Conservation (phyloP, 2,113 vertebrate genomes). For the Xenopus laevis region DNA sequence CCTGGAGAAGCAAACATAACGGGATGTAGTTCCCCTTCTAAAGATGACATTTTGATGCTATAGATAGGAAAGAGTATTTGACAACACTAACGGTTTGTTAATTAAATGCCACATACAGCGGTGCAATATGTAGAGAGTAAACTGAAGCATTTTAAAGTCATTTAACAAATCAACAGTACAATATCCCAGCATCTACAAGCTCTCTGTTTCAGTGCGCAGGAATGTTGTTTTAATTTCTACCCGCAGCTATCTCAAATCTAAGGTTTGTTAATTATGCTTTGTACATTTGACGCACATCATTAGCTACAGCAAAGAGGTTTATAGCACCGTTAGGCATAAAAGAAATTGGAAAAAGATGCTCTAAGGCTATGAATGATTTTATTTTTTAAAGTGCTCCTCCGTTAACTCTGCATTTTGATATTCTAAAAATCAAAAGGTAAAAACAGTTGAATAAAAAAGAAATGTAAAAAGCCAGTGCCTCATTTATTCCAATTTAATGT, state of each 20-base stretch:
- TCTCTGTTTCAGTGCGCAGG: not conserved
- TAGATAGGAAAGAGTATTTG: not conserved
- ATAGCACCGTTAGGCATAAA: not conserved
- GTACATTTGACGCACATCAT: conserved; percentile 13
- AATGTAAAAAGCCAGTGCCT: not conserved
- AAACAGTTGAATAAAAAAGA: not conserved
- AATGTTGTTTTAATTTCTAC: not conserved
- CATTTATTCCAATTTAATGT: not conserved
- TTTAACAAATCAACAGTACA: conserved; percentile 18
- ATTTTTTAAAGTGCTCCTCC: not conserved
- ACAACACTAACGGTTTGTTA: not conserved
- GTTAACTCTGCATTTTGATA: not conserved
- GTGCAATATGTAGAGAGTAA: not conserved
- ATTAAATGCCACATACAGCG: not conserved
- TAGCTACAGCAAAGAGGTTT: conserved; percentile 9
- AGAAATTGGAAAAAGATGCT: not conserved
- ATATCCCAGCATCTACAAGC: not conserved
- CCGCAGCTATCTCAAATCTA: not conserved
- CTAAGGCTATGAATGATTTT: not conserved
- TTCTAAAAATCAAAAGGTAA: not conserved
- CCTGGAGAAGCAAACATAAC: too few relatives aligned
- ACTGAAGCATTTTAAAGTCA: conserved; percentile 10
- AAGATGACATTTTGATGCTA: not conserved
- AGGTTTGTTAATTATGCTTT: conserved; percentile 17
- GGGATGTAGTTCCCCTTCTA: not conserved